phyloP scores from a whole-genome alignment of 2,888 invertebrate genomes.

The Thereva nobilitata region DNA sequence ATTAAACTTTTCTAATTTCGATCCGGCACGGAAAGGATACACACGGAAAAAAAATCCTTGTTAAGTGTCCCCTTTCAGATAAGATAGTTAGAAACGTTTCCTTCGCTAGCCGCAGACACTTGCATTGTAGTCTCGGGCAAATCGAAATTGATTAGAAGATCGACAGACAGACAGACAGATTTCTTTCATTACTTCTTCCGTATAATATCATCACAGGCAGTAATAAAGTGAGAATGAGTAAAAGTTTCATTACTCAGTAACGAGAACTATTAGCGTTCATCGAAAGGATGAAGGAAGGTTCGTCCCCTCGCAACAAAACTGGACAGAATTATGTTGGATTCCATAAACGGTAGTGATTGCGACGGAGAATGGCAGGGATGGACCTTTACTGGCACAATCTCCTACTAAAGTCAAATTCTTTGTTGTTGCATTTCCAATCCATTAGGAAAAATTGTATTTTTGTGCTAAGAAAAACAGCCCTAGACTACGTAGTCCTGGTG shows the following conservation, averaged over 20 bases:
- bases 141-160: constrained; percentile 16
- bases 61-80: no score
- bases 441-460: constrained; percentile 5
- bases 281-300: no score
- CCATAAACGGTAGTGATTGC: no score
- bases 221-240: constrained; percentile 34
- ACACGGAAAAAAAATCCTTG: no score
- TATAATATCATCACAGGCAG: no score
- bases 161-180: no score
- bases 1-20: constrained; percentile 32
- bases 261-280: constrained; percentile 5
- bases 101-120: no score
- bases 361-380: no score
- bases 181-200: no score
- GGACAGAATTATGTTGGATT: no score
- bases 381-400: background rate
- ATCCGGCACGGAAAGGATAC: constrained; percentile 1
- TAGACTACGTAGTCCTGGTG: constrained; percentile 21
- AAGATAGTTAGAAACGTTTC: no score
- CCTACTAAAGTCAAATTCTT: background rate
- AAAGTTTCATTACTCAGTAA: constrained; percentile 31
- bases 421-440: constrained; percentile 31
- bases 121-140: background rate
- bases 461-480: constrained; percentile 11
- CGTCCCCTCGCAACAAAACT: no score